Evolutionary conservation across 2,113 vertebrate species (phyloP).

Genomic region (Vulpes ferrilata): DNA sequence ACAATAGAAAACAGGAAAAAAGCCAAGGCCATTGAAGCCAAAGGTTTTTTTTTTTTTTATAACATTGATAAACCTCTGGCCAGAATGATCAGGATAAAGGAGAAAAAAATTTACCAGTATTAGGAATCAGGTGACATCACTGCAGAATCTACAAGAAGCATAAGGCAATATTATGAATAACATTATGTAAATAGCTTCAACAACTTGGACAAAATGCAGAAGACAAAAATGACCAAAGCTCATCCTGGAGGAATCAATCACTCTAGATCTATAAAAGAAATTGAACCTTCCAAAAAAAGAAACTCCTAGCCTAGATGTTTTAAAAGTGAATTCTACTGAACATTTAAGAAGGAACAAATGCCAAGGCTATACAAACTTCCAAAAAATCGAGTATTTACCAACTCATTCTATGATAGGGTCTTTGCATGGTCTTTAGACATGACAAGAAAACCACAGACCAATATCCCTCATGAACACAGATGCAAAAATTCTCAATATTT

Average conservation of each 20-base stretch:
- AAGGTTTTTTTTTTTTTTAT: background rate
- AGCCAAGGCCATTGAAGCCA: background rate
- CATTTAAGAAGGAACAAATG: background rate
- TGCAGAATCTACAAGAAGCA: background rate
- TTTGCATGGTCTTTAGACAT: background rate
- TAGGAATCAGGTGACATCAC: background rate
- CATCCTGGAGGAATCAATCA: background rate
- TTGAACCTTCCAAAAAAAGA: background rate
- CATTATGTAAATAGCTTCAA: background rate
- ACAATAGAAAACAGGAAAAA: background rate
- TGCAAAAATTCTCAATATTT: conserved; percentile 8
- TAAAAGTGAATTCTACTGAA: conserved; percentile 1
- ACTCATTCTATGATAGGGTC: background rate
- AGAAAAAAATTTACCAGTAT: background rate
- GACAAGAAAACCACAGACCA: background rate
- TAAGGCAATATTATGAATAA: background rate
- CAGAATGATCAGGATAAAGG: background rate
- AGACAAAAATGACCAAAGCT: background rate
- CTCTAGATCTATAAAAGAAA: background rate
- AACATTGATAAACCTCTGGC: background rate
- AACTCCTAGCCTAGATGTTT: background rate
- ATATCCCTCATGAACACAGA: background rate
- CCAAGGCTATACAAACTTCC: background rate
- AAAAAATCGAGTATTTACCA: background rate
- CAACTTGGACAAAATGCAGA: background rate